Conservation (phyloP, 2,797 vertebrate genomes). For the Alosa sapidissima region DNA sequence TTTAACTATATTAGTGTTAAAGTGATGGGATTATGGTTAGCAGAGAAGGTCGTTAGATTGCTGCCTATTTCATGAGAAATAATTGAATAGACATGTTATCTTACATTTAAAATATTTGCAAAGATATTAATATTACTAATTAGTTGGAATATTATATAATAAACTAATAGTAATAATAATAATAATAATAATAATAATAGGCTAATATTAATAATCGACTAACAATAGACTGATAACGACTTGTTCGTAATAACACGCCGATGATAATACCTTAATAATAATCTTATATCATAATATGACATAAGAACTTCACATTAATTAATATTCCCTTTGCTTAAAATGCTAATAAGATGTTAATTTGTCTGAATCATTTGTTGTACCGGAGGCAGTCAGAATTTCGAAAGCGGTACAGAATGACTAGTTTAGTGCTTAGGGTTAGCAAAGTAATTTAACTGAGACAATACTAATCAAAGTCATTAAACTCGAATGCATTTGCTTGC, state of each 20-base stretch:
- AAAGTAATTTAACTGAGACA: slow-evolving; percentile 77
- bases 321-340: slow-evolving; percentile 54
- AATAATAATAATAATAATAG: slow-evolving; percentile 23
- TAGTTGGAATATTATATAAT: background rate
- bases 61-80: slow-evolving; percentile 1
- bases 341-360: slow-evolving; percentile 79
- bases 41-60: background rate
- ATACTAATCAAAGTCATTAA: slow-evolving; percentile 73
- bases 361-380: slow-evolving; percentile 76
- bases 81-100: background rate
- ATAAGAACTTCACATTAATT: slow-evolving; percentile 23
- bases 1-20: slow-evolving; percentile 51
- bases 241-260: background rate
- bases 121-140: background rate
- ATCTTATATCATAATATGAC: background rate
- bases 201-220: slow-evolving; percentile 19
- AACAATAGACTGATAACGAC: background rate
- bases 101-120: slow-evolving; percentile 14
- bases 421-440: slow-evolving; percentile 70
- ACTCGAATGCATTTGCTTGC: slow-evolving; percentile 53
- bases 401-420: slow-evolving; percentile 61
- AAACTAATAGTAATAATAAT: slow-evolving; percentile 29
- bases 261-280: slow-evolving; percentile 7
- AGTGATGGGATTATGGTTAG: background rate
- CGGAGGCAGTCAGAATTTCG: slow-evolving; percentile 61